Evolutionary conservation across 2,888 invertebrate species (phyloP).

Genomic region (Dolichomitus sp.): DNA sequence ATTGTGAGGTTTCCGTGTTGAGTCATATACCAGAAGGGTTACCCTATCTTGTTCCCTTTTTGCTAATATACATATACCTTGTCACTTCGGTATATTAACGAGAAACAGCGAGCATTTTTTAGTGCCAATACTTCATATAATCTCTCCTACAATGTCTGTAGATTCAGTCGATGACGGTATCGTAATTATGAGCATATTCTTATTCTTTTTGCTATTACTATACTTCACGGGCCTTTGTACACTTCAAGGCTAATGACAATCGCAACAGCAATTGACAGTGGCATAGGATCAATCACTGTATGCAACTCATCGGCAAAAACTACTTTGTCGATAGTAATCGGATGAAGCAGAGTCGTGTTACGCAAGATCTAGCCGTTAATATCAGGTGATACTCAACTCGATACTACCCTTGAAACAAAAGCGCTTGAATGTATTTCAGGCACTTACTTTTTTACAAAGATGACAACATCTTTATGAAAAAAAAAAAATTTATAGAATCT

Average conservation of each 20-base stretch:
- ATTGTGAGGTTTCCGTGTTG: slow-evolving; percentile 1
- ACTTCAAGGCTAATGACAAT: not conserved
- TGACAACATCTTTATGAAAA: too few species aligned
- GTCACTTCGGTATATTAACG: not conserved
- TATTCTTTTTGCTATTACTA: not conserved
- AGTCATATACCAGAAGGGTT: slow-evolving; percentile 1
- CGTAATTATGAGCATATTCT: not conserved
- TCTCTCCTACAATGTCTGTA: not conserved
- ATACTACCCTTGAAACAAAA: not conserved
- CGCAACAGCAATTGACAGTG: not conserved
- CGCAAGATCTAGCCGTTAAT: not conserved
- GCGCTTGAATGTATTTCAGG: not conserved
- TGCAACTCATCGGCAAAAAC: slow-evolving; percentile 2
- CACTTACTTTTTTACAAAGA: too few species aligned
- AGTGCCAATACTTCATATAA: not conserved
- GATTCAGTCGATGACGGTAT: not conserved
- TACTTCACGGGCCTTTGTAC: not conserved
- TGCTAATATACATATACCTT: not conserved
- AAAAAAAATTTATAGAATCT: too few species aligned
- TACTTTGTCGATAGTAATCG: slow-evolving; percentile 4
- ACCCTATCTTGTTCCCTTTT: not conserved
- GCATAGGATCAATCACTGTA: too few species aligned
- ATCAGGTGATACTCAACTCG: slow-evolving; percentile 10
- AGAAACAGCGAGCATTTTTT: not conserved
- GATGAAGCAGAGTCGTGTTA: slow-evolving; percentile 3